Conservation (phyloP, 2,113 vertebrate genomes). For the Phalacrocorax aristotelis region DNA sequence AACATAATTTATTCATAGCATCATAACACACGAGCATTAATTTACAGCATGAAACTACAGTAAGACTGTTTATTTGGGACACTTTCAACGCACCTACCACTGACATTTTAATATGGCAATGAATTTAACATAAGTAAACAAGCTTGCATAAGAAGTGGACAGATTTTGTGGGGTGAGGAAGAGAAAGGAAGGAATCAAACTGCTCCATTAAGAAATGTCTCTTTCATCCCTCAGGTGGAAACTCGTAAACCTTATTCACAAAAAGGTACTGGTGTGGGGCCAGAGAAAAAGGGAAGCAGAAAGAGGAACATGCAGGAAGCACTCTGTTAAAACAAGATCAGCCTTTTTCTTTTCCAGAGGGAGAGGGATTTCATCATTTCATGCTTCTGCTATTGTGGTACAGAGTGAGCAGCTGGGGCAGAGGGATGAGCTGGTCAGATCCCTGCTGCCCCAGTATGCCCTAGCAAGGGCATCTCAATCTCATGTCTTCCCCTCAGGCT, state of each 20-base stretch:
- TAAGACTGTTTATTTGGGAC: background rate
- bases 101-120: background rate
- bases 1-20: background rate
- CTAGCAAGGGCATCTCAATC: background rate
- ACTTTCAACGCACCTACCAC: background rate
- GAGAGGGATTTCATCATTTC: background rate
- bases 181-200: background rate
- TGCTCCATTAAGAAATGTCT: background rate
- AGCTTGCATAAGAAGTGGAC: background rate
- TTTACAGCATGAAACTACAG: background rate
- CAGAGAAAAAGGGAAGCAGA: background rate
- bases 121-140: background rate
- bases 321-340: background rate
- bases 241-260: background rate
- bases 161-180: background rate
- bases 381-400: background rate
- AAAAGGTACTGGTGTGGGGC: background rate
- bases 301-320: background rate
- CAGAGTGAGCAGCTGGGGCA: background rate
- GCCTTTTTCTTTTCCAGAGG: background rate
- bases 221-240: background rate
- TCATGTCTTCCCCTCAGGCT: background rate
- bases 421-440: background rate
- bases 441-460: background rate
- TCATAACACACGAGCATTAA: rapidly evolving